Conservation (phyloP, 1,140 invertebrate species). For the Cardiocondyla obscurior region DNA sequence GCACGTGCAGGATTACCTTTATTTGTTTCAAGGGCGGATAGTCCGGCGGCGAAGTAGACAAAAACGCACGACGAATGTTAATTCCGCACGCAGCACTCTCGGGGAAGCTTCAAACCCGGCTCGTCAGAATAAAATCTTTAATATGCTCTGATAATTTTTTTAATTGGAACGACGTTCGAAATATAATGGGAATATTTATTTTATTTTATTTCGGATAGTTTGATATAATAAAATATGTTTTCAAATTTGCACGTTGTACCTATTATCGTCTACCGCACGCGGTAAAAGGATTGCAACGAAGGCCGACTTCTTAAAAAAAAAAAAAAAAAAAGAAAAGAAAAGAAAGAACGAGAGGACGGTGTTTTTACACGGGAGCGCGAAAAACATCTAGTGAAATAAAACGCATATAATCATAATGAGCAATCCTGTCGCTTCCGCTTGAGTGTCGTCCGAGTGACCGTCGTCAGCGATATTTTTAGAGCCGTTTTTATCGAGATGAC, state of each 20-base stretch:
- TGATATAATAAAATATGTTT: too few species aligned
- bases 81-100: slow-evolving; percentile 59
- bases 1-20: slow-evolving; percentile 70
- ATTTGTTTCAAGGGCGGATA: slow-evolving; percentile 78
- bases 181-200: not conserved
- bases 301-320: slow-evolving; percentile 27
- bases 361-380: slow-evolving; percentile 38
- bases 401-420: slow-evolving; percentile 45
- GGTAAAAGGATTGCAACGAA: not conserved
- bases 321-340: too few species aligned
- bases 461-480: slow-evolving; percentile 42
- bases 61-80: slow-evolving; percentile 77
- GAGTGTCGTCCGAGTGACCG: not conserved
- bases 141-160: not conserved
- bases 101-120: too few species aligned
- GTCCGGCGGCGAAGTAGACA: slow-evolving; percentile 52
- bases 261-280: not conserved
- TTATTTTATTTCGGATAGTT: not conserved
- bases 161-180: too few species aligned
- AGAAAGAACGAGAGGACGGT: too few species aligned
- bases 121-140: not conserved
- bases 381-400: slow-evolving; percentile 37
- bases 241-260: not conserved
- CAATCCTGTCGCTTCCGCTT: slow-evolving; percentile 9
- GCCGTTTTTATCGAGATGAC: slow-evolving; percentile 20